Base-by-base conservation (phyloP, 2,113 vertebrate genomes). In the Monopterus albus region DNA sequence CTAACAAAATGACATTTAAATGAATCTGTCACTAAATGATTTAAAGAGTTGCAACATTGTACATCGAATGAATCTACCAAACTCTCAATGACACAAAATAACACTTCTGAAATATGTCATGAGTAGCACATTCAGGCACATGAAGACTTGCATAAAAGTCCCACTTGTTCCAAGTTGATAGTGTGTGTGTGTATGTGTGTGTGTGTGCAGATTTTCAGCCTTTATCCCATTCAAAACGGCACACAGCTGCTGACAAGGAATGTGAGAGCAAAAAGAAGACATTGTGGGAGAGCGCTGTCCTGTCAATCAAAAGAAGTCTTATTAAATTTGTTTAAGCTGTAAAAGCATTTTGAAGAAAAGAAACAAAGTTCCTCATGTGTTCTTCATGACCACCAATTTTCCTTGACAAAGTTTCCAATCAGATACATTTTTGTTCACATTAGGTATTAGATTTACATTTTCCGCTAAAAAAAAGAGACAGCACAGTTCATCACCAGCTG, bases 271-370 rank as follows among this genome's bases (percentile, higher is more conserved):
- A 87, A 89, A 91, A 90, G 90, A 90, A 80, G 88, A 90, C 90
- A 89, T 91, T 90, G 89, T 91, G 86, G 85, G 86, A 85, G 89
- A 87, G 81, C 60, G 70, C 74, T 57, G 68, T 81, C 75, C 88
- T 90, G 89, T 91, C 91, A 92, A 59, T 92, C 89, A 91, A 71
- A 74, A 85, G 35, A 51, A 74, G 79, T 88, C 86, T 84, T 78
- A 90, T 87, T 90, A 83, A 89, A 91, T 91, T 79, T 91, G 87
- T 92, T 92, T 86, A 90, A 92, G 89, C 91, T 90, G 90, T 91
- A 73, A 90, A 92, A 90, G 90, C 89, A 90, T 87, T 87, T 87
- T 88, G 72, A 65, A 76, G 83, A 75, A 82, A 65, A 67, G 76
- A 83, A 81, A 90, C 81, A 87, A 88, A 69, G 82, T 83, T 82